Conservation (phyloP, 2,113 vertebrate genomes). For the Rhynchomys soricoides region DNA sequence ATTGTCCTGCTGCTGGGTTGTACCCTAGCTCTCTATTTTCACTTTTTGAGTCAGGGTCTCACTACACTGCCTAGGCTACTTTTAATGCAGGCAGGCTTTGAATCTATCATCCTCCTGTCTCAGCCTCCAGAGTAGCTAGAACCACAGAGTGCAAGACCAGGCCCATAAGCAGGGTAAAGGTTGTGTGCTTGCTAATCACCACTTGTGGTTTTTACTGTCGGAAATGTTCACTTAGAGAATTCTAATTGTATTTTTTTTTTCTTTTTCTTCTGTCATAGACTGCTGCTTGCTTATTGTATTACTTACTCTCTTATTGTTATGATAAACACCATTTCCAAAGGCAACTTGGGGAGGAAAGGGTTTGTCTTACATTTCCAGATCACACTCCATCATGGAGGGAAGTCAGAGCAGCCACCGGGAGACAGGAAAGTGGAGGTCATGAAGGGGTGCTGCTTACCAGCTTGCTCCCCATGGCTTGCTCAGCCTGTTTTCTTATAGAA, state of each 20-base stretch:
- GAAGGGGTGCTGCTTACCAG: background rate
- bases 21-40: too few species aligned
- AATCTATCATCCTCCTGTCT: background rate
- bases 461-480: background rate
- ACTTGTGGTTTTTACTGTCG: background rate
- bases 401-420: background rate
- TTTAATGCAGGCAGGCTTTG: background rate
- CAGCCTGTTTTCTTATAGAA: background rate
- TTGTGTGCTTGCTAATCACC: background rate
- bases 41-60: background rate
- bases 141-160: background rate
- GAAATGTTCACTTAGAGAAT: slow-evolving; percentile 2
- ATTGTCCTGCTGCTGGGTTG: background rate
- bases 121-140: background rate
- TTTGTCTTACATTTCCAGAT: background rate
- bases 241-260: background rate
- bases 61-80: background rate
- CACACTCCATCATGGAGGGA: background rate
- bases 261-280: background rate
- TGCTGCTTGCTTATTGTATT: background rate
- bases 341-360: background rate
- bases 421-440: background rate
- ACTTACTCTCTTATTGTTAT: background rate
- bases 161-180: background rate
- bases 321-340: background rate